A percentile compares a stretch with the other conserved stretches of the same genome.
phyloP scores from a whole-genome alignment of 2,888 invertebrate genomes.

The Willowsia nigromaculata region DNA sequence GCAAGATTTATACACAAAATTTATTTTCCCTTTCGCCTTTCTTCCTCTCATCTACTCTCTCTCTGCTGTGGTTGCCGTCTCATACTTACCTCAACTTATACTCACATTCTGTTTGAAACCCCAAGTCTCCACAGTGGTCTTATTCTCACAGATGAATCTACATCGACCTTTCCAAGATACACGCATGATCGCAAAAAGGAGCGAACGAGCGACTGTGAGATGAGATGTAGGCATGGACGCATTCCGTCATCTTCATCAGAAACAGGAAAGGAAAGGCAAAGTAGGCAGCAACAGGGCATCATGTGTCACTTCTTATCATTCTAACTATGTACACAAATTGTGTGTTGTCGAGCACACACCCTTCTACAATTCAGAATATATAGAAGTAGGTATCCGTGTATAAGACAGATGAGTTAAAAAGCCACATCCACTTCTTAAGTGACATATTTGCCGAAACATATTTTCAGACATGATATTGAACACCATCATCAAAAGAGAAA shows the following conservation, averaged over 20 bases:
- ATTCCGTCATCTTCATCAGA: neutral
- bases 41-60: neutral
- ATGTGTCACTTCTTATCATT: constrained; percentile 27
- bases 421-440: neutral
- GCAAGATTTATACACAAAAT: neutral
- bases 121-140: constrained; percentile 18
- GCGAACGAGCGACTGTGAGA: neutral
- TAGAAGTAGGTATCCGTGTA: no score
- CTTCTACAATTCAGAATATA: neutral
- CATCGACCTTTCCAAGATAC: constrained; percentile 37
- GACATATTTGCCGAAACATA: neutral
- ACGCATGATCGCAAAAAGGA: constrained; percentile 23
- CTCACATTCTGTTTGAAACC: neutral
- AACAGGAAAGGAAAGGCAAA: neutral
- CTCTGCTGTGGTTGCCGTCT: neutral
- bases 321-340: neutral
- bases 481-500: neutral
- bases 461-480: neutral
- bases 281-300: constrained; percentile 10
- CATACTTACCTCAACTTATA: constrained; percentile 1
- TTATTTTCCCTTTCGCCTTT: neutral
- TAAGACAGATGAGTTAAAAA: no score
- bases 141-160: constrained; percentile 13
- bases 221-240: constrained; percentile 12
- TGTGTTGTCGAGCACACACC: neutral